Conservation (phyloP, 2,113 vertebrate species). For the Percopsis transmontana region DNA sequence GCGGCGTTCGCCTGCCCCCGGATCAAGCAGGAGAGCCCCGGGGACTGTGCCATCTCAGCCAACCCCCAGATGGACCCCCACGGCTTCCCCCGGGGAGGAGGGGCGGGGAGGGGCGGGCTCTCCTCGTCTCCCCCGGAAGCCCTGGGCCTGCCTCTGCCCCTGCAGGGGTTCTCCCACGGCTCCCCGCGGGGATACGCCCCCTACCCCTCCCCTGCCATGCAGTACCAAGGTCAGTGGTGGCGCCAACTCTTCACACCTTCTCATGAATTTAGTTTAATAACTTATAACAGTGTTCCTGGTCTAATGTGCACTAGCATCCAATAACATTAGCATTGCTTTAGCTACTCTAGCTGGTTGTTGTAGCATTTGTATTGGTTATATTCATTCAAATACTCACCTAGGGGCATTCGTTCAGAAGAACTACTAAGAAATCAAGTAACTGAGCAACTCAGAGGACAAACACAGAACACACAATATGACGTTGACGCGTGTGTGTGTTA, state of each 20-base stretch:
- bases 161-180: constrained; percentile 82
- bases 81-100: constrained; percentile 71
- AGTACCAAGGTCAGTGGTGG: constrained; percentile 90
- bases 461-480: too few species aligned
- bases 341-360: not conserved
- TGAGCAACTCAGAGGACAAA: too few species aligned
- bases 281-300: too few species aligned
- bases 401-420: too few species aligned
- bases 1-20: constrained; percentile 79
- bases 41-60: constrained; percentile 77
- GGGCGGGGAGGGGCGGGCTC: too few species aligned
- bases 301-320: not conserved
- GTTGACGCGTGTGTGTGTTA: too few species aligned
- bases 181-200: constrained; percentile 80
- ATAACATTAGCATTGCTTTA: not conserved
- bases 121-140: constrained; percentile 83
- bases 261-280: too few species aligned
- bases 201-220: constrained; percentile 82
- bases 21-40: constrained; percentile 90
- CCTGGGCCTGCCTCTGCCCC: constrained; percentile 83
- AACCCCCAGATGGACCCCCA: constrained; percentile 76
- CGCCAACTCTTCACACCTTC: not conserved
- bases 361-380: too few species aligned
- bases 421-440: too few species aligned
- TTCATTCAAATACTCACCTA: too few species aligned